Percentiles rank a stretch among this genome's conserved stretches.
Evolutionary conservation across 2,888 invertebrate genomes (phyloP).

Genomic region (Drosophila melanosoma): DNA sequence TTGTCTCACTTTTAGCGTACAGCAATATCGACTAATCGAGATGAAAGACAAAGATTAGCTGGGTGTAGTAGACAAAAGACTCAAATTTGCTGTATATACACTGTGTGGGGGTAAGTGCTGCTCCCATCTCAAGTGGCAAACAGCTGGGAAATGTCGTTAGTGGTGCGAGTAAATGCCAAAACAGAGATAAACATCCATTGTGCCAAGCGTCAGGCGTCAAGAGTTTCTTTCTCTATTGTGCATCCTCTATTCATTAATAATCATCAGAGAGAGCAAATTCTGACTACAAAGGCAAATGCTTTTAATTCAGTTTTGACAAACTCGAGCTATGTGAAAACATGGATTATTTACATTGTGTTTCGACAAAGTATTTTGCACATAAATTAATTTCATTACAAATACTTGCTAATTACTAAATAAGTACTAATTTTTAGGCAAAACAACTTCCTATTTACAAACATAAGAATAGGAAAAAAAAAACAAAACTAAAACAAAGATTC

Average conservation of each 20-base stretch:
- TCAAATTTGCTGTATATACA: not conserved
- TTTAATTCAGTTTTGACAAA: not conserved
- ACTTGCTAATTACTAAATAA: constrained; percentile 33
- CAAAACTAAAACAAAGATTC: constrained; percentile 20
- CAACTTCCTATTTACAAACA: constrained; percentile 8
- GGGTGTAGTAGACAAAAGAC: constrained; percentile 17
- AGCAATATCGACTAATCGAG: constrained; percentile 32
- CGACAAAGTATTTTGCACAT: not conserved
- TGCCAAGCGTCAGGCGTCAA: constrained; percentile 1
- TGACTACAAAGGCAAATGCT: not conserved
- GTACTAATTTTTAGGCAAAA: constrained; percentile 27
- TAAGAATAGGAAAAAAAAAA: constrained; percentile 20
- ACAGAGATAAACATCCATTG: constrained; percentile 16
- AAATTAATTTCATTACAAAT: not conserved
- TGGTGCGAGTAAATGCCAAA: constrained; percentile 3
- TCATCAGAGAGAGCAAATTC: not conserved
- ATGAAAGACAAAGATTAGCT: constrained; percentile 46
- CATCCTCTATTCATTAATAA: not conserved
- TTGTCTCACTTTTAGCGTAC: constrained; percentile 28
- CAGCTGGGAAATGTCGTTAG: constrained; percentile 7
- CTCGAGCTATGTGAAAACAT: not conserved
- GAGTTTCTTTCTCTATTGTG: not conserved
- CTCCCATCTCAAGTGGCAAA: constrained; percentile 26
- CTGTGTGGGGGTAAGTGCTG: not conserved
- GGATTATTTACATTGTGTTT: not conserved